Evolutionary conservation across 2,113 vertebrate species (phyloP), one percentile per base, ranked within the genome.

Genomic region (Takifugu bimaculatus): DNA sequence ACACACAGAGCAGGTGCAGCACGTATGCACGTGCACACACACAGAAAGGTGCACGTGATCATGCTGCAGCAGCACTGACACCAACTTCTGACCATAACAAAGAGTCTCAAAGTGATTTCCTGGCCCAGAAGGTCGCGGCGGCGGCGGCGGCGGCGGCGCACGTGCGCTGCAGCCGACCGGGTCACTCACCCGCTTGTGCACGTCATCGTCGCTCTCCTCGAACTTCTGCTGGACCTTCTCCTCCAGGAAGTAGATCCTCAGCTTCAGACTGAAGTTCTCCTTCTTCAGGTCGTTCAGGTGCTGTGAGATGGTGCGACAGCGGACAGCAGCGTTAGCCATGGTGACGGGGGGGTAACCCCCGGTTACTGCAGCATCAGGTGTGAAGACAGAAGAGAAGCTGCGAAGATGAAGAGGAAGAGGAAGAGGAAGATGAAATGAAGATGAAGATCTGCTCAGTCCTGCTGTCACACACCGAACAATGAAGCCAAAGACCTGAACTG

Each of bases 261-360:
- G 91, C 87, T 98, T 98, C 81, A 98, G 92, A 90, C 95, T 98
- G 94, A 98, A 98, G 90, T 98, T 98, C 91, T 98, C 96, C 87
- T 98, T 98, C 90, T 98, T 98, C 87, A 98, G 91, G 92, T 98
- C 96, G 55, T 95, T 95, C 83, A 98, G 94, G 88, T 98, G 96
- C 94, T 98, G 96, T 58, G 95, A 96, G 82, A 98, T 91, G 62
- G 96, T 97, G 84, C 96, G 94, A 80, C 93, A 97, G 79, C 94
- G 79, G 63, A 80, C 79, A 77, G 15, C 62, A 51, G 61, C 39
- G 78, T 96, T 93, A 96, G 93, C 92, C 93, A 96, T 95, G 92
- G 50, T 42, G 27, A 61, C 84, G 68, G 71, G 86, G 85, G 87
- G 87, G 81, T 57, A 71, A 86, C 84, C 86, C 82, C 87, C 89